phyloP scores from a whole-genome alignment of 2,113 vertebrate genomes.

The Xiphorhynchus elegans region DNA sequence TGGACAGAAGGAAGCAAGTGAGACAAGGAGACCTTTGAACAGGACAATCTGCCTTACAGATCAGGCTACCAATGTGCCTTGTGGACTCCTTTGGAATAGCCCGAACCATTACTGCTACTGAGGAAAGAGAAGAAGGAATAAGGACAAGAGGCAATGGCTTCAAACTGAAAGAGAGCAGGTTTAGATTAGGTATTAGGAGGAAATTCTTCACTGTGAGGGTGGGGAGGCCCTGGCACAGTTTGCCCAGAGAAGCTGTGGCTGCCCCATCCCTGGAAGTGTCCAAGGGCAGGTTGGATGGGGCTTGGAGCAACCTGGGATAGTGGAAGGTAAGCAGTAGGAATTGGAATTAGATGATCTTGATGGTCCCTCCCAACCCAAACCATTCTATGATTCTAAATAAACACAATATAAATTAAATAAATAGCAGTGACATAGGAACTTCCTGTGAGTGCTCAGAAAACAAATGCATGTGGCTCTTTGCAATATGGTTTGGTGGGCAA shows the following conservation, averaged over 20 bases:
- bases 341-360: background rate
- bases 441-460: background rate
- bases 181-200: background rate
- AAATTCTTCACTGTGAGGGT: background rate
- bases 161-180: background rate
- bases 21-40: background rate
- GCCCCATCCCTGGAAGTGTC: background rate
- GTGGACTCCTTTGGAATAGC: background rate
- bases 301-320: background rate
- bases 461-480: background rate
- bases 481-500: background rate
- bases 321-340: background rate
- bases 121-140: background rate
- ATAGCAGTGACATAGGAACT: background rate
- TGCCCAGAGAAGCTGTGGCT: background rate
- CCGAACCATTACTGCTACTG: background rate
- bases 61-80: background rate
- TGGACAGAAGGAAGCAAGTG: background rate
- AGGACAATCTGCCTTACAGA: background rate
- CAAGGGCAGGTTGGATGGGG: background rate
- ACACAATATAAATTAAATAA: background rate
- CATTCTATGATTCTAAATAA: background rate
- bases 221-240: background rate
- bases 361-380: background rate
- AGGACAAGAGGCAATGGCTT: background rate